Conservation (phyloP, 2,888 invertebrate genomes). For the Nineta flava region DNA sequence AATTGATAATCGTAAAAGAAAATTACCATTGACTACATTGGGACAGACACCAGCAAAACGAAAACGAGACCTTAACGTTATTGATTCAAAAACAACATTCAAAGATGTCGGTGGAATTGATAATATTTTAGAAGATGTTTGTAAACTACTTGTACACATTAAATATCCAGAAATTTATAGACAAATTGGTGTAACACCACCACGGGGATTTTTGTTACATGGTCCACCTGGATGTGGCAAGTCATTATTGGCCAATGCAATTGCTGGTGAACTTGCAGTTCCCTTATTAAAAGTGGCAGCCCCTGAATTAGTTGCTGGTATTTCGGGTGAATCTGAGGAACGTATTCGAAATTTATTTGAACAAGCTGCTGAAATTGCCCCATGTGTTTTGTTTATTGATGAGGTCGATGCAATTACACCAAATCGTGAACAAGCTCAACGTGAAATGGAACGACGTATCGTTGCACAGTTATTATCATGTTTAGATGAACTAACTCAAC, state of each 20-base stretch:
- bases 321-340: slow-evolving; percentile 93
- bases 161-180: slow-evolving; percentile 81
- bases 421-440: slow-evolving; percentile 74
- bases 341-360: slow-evolving; percentile 84
- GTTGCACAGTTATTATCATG: slow-evolving; percentile 83
- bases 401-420: slow-evolving; percentile 95
- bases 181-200: slow-evolving; percentile 70
- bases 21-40: background rate
- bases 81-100: slow-evolving; percentile 38
- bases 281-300: slow-evolving; percentile 78
- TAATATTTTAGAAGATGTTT: slow-evolving; percentile 38
- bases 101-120: slow-evolving; percentile 71
- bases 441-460: slow-evolving; percentile 92
- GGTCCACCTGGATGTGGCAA: slow-evolving; percentile 96
- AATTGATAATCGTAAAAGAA: slow-evolving; percentile 25
- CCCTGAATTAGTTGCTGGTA: slow-evolving; percentile 83
- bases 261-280: slow-evolving; percentile 71
- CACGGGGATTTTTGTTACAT: slow-evolving; percentile 80
- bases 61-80: slow-evolving; percentile 25
- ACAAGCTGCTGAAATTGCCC: slow-evolving; percentile 54
- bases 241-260: slow-evolving; percentile 63
- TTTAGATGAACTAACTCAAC: slow-evolving; percentile 51
- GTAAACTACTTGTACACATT: slow-evolving; percentile 54
- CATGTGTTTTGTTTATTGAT: slow-evolving; percentile 84
- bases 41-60: slow-evolving; percentile 20